Evolutionary conservation across 2,888 invertebrate genomes (phyloP), one percentile per base, ranked within the genome.

Genomic region (Hybos culiciformis): DNA sequence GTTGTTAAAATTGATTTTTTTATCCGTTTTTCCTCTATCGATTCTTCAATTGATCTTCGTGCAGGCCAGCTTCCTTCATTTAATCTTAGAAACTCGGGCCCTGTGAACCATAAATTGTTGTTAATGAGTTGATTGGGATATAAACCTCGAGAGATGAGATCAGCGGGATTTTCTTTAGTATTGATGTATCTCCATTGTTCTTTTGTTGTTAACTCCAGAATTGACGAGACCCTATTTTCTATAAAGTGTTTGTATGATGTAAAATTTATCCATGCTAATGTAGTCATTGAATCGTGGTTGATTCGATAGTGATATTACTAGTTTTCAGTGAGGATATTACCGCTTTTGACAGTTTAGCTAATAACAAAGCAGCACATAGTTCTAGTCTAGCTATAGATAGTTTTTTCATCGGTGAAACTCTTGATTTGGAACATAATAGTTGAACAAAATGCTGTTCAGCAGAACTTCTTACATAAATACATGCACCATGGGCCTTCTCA

Each of bases 121-220:
- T 26, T 11, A 3, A 37, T 21, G 9, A 46, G 15, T 5, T 23
- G 14, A 14, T 39, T 24, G 6, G 46, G 44, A 8, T 20, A 2
- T 31, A 39, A 15, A 15, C 46, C 44, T 9, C 46, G 23, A 1
- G 43, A 43, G 12, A 37, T 5, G 5, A 39, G 14, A 18, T 44
- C 45, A 19, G 44, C 42, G 4, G 43, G 43, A 38, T 45, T 47
- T 9, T 41, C 33, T 29, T 47, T 47, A 1, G 43, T 42, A 32
- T 41, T 36, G 4, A 47, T 36, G 31, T 47, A 41, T 3, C 18
- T 43, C 38, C 44, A 45, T 15, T 45, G 38, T 23, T 40, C 42
- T 15, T n/a, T 15, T 24, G 36, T 33, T 21, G 39, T 29, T 9
- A 39, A 23, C 15, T 36, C 31, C 14, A 43, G 43, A 23, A 46